Evolutionary conservation across 92 coral and sea anemone genomes (phyloP), one percentile per base, ranked within the genome.

Genomic region (Bergia sp.): DNA sequence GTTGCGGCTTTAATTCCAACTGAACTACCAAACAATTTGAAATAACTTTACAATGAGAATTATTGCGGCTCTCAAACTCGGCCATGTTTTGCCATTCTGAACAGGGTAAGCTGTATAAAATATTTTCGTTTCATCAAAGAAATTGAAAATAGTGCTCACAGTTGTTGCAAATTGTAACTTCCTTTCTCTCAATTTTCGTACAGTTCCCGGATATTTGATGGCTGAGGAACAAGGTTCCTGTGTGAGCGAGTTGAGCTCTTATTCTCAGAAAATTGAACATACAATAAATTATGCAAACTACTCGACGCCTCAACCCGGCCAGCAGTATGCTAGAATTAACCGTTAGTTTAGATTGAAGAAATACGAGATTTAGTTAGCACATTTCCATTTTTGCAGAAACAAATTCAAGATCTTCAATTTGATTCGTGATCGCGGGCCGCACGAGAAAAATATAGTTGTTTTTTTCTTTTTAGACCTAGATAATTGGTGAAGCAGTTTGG

Each of bases 211-310:
- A 84, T 67, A 84, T 45, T 74, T 84, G 57, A 9, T 18, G 43
- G 87, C 77, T 2, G 67, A 69, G 57, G 66, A 23, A 49, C 73
- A 47, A 66, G 42, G 86, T 83, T 43, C 64, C 58, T 84, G 87
- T 82, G 86, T 69, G 43, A 50, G 87, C 42, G 37, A 83, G 87
- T 84, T 71, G 79, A 84, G 87, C 87, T 84, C 79, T 69, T 69
- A 71, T 84, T 84, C 87, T 69, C 87, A 71, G 86, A 80, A 92
- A 92, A 92, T 91, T 92, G 94, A 92, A 80, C 94, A 92, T 44
- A 92, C 94, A 85, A 90, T 90, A 66, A 92, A 92, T 92, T 92
- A 92, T 92, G 89, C 82, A 92, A 89, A 91, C 92, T 87, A 74
- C 79, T 69, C 87, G 77, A 23, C 87, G 87, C 87, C 87, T 84